A percentile compares a stretch with the other conserved stretches of the same genome.
phyloP scores from a whole-genome alignment of 1,140 invertebrate genomes.

The Nylanderia fulva region DNA sequence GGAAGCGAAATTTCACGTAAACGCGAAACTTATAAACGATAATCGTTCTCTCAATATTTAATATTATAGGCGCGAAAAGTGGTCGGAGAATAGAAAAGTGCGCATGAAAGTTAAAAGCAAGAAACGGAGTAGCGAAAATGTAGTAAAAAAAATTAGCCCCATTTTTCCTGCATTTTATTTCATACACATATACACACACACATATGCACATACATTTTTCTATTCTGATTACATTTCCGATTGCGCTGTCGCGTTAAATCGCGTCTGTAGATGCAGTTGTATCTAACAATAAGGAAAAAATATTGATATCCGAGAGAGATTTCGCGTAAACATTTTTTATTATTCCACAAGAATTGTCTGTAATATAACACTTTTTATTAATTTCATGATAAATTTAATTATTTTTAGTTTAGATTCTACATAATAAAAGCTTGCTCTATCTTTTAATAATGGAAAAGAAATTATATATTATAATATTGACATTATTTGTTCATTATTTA shows the following conservation, averaged over 20 bases:
- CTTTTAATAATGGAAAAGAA: neutral
- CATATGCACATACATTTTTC: neutral
- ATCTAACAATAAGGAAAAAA: neutral
- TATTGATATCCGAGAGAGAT: neutral
- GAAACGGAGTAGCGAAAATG: neutral
- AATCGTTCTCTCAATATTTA: conserved; percentile 15
- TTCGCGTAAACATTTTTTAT: neutral
- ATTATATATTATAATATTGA: neutral
- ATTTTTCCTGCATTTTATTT: neutral
- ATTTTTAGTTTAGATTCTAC: neutral
- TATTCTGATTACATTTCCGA: neutral
- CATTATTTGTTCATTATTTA: neutral
- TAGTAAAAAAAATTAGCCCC: conserved; percentile 11
- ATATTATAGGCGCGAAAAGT: neutral
- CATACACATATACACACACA: no score
- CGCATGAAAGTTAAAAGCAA: neutral
- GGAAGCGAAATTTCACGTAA: conserved; percentile 1
- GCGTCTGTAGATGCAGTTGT: neutral
- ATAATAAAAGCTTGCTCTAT: neutral
- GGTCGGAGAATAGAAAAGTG: neutral
- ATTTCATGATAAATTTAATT: neutral
- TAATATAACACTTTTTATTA: neutral
- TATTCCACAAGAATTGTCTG: neutral
- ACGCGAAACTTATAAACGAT: neutral
- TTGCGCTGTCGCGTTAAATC: conserved; percentile 18